A percentile compares a stretch with the other conserved stretches of the same genome.
Conservation (phyloP, 2,113 vertebrate genomes). For the Erythrocercus mccallii region DNA sequence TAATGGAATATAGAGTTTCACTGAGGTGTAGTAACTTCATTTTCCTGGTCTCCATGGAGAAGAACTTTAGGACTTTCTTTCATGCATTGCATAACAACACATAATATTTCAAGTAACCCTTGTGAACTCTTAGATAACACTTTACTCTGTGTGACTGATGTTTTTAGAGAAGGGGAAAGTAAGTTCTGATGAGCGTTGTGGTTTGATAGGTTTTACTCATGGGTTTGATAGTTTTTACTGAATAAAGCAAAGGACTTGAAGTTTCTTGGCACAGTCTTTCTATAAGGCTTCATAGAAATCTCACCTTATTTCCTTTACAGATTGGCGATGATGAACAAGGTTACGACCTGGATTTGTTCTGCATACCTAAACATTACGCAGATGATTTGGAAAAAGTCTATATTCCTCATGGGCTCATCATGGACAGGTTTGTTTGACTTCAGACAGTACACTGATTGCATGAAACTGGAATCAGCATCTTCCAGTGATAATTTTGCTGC, state of each 20-base stretch:
- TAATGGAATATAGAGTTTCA: background rate
- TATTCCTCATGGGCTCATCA: constrained; percentile 96
- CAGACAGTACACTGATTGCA: background rate
- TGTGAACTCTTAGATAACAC: background rate
- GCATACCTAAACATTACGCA: constrained; percentile 95
- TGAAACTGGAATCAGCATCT: background rate
- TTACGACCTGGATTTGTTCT: constrained; percentile 95
- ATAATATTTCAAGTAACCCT: background rate
- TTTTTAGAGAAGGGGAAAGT: background rate
- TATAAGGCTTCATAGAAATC: background rate
- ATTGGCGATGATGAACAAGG: constrained; percentile 94
- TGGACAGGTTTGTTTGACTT: constrained; percentile 87
- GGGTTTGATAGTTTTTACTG: background rate
- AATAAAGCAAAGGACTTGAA: background rate
- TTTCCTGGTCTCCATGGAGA: background rate
- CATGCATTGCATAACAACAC: background rate
- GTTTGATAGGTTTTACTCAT: background rate
- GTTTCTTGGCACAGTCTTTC: background rate
- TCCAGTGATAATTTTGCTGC: background rate
- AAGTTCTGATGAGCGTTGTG: rapidly evolving
- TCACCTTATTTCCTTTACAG: constrained; percentile 72
- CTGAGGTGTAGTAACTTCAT: background rate
- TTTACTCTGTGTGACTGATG: background rate
- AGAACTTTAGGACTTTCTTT: background rate
- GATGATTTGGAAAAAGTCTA: constrained; percentile 91